Conservation (phyloP, 2,797 vertebrate genomes). For the Microctenopoma steveboyesi region DNA sequence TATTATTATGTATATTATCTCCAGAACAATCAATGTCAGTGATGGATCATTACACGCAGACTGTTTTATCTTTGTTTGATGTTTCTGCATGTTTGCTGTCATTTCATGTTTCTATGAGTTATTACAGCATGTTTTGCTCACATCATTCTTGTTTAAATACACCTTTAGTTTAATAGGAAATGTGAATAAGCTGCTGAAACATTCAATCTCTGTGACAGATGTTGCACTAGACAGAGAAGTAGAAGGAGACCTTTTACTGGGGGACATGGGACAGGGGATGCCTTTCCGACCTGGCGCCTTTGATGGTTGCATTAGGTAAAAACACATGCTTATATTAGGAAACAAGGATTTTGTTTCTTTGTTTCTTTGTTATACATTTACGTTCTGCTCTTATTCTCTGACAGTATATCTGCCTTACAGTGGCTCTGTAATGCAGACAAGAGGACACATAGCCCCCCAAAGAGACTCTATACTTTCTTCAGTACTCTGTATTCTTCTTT, state of each 20-base stretch:
- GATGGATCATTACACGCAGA: too few species aligned
- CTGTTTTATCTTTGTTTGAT: too few species aligned
- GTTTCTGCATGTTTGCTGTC: too few species aligned
- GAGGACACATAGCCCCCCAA: slow-evolving; percentile 90
- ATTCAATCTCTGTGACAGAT: slow-evolving; percentile 76
- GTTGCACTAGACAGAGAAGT: slow-evolving; percentile 92
- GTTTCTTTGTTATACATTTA: not conserved
- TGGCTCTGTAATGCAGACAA: slow-evolving; percentile 98
- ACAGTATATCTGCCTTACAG: slow-evolving; percentile 95
- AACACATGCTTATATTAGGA: not conserved
- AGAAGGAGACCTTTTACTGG: slow-evolving; percentile 91
- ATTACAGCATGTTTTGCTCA: too few species aligned
- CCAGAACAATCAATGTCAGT: not conserved
- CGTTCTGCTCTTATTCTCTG: not conserved
- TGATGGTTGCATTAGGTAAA: slow-evolving; percentile 95
- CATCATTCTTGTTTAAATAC: not conserved
- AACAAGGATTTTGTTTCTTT: not conserved
- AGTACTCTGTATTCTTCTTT: slow-evolving; percentile 91
- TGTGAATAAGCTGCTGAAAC: not conserved
- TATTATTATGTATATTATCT: not conserved
- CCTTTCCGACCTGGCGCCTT: slow-evolving; percentile 92
- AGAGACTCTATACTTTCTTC: slow-evolving; percentile 92
- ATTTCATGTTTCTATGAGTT: too few species aligned
- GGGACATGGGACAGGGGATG: slow-evolving; percentile 92
- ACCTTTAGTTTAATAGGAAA: not conserved